phyloP scores from a whole-genome alignment of 2,888 invertebrate species.

The Erannis defoliaria region DNA sequence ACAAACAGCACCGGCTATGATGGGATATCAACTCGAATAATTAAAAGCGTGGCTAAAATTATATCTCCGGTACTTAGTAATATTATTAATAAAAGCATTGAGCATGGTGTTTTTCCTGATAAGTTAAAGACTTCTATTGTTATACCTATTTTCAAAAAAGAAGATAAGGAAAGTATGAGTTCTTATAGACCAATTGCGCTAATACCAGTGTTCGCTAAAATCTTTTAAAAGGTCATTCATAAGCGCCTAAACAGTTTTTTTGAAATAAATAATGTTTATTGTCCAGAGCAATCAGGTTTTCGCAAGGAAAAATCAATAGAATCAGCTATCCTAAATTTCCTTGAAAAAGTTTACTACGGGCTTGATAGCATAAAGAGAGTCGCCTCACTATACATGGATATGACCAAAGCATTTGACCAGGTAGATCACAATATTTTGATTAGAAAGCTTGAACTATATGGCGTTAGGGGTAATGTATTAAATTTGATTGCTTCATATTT shows the following conservation, averaged over 20 bases:
- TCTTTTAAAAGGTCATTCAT: not conserved
- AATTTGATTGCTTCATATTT: too few relatives aligned
- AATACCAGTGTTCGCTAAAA: not conserved
- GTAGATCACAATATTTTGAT: too few relatives aligned
- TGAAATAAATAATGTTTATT: not conserved
- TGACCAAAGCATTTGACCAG: not conserved
- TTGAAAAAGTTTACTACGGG: not conserved
- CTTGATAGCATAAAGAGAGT: not conserved
- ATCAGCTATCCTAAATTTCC: not conserved
- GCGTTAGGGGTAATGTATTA: too few relatives aligned
- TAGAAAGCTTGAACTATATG: too few relatives aligned
- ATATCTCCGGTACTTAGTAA: not conserved
- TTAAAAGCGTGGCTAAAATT: not conserved
- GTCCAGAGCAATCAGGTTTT: not conserved
- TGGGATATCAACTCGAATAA: too few relatives aligned
- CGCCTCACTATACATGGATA: not conserved
- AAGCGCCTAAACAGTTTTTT: not conserved
- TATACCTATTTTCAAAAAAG: not conserved
- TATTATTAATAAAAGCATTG: not conserved
- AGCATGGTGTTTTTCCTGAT: slow-evolving; percentile 1
- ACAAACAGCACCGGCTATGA: not conserved
- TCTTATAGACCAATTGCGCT: not conserved
- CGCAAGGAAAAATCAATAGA: not conserved
- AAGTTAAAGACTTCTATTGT: slow-evolving; percentile 3
- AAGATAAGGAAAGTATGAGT: not conserved